These are phyloP conservation scores for Tichodroma muraria DNA, from an alignment of 2,113 vertebrate species.

Conservation along the genomic window DNA sequence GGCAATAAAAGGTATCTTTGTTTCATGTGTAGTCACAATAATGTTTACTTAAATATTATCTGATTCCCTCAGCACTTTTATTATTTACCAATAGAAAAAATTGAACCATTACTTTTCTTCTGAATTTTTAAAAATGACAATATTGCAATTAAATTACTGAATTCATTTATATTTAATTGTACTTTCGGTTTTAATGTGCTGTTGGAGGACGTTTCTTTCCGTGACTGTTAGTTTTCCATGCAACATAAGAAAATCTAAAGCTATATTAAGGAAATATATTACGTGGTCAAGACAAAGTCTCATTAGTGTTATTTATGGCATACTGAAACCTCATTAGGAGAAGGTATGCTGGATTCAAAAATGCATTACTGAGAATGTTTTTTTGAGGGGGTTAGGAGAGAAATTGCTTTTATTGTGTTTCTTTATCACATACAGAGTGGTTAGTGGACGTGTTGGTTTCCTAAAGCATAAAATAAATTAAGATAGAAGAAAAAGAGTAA, in stretches of 20 bases:
- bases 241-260: constrained; percentile 75
- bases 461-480: constrained; percentile 74
- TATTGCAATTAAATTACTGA: constrained; percentile 75
- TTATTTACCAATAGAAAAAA: constrained; percentile 80
- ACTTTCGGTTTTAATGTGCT: constrained; percentile 72
- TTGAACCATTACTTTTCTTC: constrained; percentile 70
- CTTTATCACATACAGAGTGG: constrained; percentile 72
- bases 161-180: constrained; percentile 84
- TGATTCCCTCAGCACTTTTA: constrained; percentile 66
- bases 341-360: constrained; percentile 79
- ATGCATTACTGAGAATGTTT: constrained; percentile 71
- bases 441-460: constrained; percentile 69
- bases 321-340: constrained; percentile 80
- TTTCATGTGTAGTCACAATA: constrained; percentile 41
- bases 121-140: constrained; percentile 70
- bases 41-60: constrained; percentile 76
- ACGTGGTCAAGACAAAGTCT: constrained; percentile 76
- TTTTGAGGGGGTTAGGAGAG: constrained; percentile 46
- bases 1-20: constrained; percentile 19
- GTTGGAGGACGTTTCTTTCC: constrained; percentile 68
- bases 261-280: constrained; percentile 82
- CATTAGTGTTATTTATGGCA: constrained; percentile 84
- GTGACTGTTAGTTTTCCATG: constrained; percentile 73
- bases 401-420: constrained; percentile 78
- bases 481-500: constrained; percentile 69